Conservation (phyloP, 2,113 vertebrate species). For the Ancistrus triradiatus region DNA sequence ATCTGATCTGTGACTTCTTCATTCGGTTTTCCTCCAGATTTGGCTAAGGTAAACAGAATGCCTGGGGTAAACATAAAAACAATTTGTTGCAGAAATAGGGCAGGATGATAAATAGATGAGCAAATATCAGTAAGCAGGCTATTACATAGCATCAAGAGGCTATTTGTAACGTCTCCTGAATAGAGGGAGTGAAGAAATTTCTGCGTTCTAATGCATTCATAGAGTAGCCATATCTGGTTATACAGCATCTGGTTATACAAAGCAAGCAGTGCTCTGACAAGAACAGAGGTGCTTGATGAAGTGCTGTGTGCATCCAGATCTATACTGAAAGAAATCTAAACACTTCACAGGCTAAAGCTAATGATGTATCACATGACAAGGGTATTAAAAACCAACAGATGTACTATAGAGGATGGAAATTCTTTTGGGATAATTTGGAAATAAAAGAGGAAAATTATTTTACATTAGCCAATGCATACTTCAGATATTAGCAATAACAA, state of each 20-base stretch:
- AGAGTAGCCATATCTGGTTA: constrained; percentile 40
- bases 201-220: constrained; percentile 44
- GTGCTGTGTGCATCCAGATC: constrained; percentile 30
- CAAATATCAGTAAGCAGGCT: constrained; percentile 36
- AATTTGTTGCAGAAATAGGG: constrained; percentile 39
- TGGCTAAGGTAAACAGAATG: constrained; percentile 28
- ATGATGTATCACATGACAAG: too few relatives aligned
- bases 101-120: constrained; percentile 46
- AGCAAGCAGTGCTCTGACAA: constrained; percentile 50
- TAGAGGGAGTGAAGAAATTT: constrained; percentile 29
- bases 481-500: too few relatives aligned
- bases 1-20: constrained; percentile 43
- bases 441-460: too few relatives aligned
- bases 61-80: constrained; percentile 39
- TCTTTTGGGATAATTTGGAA: too few relatives aligned
- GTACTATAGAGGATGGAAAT: too few relatives aligned
- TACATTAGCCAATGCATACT: too few relatives aligned
- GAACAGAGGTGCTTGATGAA: constrained; percentile 42
- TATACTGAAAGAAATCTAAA: constrained; percentile 37
- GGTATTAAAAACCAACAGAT: too few relatives aligned
- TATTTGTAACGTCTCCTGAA: constrained; percentile 49
- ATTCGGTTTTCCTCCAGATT: constrained; percentile 21
- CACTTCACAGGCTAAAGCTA: neutral
- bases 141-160: constrained; percentile 45
- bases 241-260: constrained; percentile 46